Evolutionary conservation across 2,888 invertebrate genomes (phyloP), one percentile per base, ranked within the genome.

Genomic region (Hypselothyrea guttata): DNA sequence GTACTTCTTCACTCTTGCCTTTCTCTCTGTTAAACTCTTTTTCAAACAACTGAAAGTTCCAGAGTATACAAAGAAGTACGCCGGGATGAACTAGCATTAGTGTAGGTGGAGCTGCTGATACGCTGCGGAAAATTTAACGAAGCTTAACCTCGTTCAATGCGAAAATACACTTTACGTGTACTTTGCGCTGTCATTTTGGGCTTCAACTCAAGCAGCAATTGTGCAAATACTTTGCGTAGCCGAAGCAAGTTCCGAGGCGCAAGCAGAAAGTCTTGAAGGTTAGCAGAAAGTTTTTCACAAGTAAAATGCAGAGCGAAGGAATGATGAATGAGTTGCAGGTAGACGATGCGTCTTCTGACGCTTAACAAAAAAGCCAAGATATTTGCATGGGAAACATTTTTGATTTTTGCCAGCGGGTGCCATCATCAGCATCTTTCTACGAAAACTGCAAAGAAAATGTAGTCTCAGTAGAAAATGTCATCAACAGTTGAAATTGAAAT

Each of bases 121-220:
- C 51, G 62, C 84, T 69, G 72, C 47, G 62, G 62, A 71, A 74
- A 84, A 84, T 79, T 86, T 85, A 84, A 78, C 84, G 83, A 84
- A 86, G 86, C 86, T 79, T 83, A 84, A 84, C 79, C 76, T 85
- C 84, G 86, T 83, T 81, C 84, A 85, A 83, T 79, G 81, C 55
- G 65, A 79, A 72, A 85, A 84, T 76, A 84, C 85, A 82, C 78
- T 78, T 78, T 77, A 68, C 58, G 75, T 82, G 82, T 82, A 79
- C 84, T 86, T 84, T 82, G 71, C 81, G 84, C 77, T 86, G 86
- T 85, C 74, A 82, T 82, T 86, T 85, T 62, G 84, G 71, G 64
- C 65, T 22, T 60, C 83, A 75, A 70, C 78, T 81, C 73, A 66
- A 79, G 81, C 72, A 70, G 83, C 85, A 83, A 78, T 87, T 87